These are phyloP conservation scores for Megalonaias nervosa DNA, from an alignment of 1,140 invertebrate genomes.

Conservation along the genomic window DNA sequence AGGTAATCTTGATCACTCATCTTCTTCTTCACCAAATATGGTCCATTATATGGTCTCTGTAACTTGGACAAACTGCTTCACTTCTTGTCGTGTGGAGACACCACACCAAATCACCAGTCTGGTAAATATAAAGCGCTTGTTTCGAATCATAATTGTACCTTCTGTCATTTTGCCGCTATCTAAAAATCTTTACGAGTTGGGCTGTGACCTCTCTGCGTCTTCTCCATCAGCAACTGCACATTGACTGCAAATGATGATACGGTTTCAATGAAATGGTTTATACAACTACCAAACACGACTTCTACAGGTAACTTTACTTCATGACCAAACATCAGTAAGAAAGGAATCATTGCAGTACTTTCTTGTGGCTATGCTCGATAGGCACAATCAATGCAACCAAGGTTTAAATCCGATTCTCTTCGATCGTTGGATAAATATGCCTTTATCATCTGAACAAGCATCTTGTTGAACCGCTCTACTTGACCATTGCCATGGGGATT, in stretches of 20 bases:
- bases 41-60: too few relatives aligned
- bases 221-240: too few relatives aligned
- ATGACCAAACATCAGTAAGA: too few relatives aligned
- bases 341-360: too few relatives aligned
- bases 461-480: constrained; percentile 3
- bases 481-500: constrained; percentile 7
- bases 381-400: constrained; percentile 14
- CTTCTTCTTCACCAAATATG: too few relatives aligned
- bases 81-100: neutral
- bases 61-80: too few relatives aligned
- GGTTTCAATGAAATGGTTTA: too few relatives aligned
- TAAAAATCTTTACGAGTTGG: neutral
- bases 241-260: too few relatives aligned
- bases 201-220: neutral
- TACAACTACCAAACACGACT: too few relatives aligned
- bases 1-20: too few relatives aligned
- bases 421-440: constrained; percentile 18
- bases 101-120: neutral
- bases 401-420: constrained; percentile 20
- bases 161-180: neutral
- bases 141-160: constrained; percentile 1
- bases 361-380: too few relatives aligned
- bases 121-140: neutral
- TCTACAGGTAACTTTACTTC: too few relatives aligned
- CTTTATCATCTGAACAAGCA: constrained; percentile 16